Evolutionary conservation across 2,797 vertebrate species (phyloP).

Genomic region (Choloepus didactylus): DNA sequence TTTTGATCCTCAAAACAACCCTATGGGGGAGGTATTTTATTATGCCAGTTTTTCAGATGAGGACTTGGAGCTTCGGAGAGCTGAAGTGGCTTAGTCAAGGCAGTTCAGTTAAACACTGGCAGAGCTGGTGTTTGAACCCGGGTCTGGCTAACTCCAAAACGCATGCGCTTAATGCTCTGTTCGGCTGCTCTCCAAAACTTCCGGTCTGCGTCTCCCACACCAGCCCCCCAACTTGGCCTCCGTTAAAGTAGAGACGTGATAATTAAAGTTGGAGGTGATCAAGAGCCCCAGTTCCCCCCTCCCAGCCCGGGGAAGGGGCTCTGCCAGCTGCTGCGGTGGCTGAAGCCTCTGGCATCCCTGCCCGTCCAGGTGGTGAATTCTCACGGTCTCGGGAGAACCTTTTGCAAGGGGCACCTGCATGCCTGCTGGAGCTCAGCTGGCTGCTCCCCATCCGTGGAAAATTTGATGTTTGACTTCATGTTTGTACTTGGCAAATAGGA

Average conservation of each 20-base stretch:
- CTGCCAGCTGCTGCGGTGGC: neutral
- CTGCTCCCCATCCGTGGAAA: conserved; percentile 1
- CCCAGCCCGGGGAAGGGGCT: neutral
- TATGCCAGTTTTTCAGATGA: neutral
- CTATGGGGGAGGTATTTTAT: neutral
- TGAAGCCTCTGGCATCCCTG: neutral
- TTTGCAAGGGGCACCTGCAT: neutral
- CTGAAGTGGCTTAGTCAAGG: neutral
- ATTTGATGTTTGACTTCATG: conserved; percentile 58
- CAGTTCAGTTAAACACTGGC: neutral
- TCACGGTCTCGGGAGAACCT: neutral
- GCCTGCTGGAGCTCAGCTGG: conserved; percentile 18
- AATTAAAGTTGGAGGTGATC: neutral
- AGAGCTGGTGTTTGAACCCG: neutral
- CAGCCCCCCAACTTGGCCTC: neutral
- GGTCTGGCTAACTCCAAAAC: neutral
- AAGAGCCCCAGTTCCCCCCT: neutral
- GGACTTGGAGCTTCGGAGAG: neutral
- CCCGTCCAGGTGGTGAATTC: neutral
- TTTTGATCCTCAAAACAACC: neutral
- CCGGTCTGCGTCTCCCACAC: neutral
- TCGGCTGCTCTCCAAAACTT: neutral
- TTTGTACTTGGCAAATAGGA: conserved; percentile 15
- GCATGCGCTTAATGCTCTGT: neutral
- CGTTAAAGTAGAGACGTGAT: neutral